Conservation (phyloP, 1,140 invertebrate genomes). For the Goniozus legneri region DNA sequence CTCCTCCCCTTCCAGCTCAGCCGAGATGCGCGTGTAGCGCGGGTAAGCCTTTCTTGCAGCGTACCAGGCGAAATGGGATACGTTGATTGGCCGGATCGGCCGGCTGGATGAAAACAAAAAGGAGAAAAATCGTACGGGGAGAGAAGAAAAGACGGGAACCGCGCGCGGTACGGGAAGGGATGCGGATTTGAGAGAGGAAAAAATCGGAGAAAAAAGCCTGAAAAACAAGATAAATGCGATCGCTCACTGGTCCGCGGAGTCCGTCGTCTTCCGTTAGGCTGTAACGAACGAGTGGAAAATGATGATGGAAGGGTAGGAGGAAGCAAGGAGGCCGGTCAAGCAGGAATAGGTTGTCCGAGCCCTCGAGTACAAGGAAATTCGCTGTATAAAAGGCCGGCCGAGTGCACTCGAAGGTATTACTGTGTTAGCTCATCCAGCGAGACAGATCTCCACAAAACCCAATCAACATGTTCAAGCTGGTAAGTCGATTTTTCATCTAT, state of each 20-base stretch:
- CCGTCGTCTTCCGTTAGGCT: too few relatives aligned
- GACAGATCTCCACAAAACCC: conserved; percentile 10
- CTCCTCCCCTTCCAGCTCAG: conserved; percentile 25
- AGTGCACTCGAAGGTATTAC: too few relatives aligned
- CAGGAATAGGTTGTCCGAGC: too few relatives aligned
- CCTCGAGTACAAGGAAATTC: conserved; percentile 10
- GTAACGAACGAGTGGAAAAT: too few relatives aligned
- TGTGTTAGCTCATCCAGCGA: conserved; percentile 10
- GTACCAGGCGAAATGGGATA: conserved; percentile 18
- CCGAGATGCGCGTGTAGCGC: conserved; percentile 11
- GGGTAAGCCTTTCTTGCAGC: conserved; percentile 27
- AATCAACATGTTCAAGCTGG: conserved; percentile 36
- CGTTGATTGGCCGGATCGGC: conserved; percentile 31
- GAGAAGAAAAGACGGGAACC: conserved; percentile 5
- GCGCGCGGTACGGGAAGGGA: not conserved
- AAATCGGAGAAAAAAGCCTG: not conserved
- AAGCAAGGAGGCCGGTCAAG: too few relatives aligned
- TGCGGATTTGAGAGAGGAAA: conserved; percentile 10
- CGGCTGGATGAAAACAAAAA: conserved; percentile 16
- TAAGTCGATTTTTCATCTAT: conserved; percentile 18
- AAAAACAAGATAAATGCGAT: too few relatives aligned
- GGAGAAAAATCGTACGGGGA: conserved; percentile 26
- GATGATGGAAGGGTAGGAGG: too few relatives aligned
- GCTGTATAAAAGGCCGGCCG: conserved; percentile 30
- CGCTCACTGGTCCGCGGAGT: too few relatives aligned